Evolutionary conservation across 2,797 vertebrate species (phyloP).

Genomic region (Ispidina picta): DNA sequence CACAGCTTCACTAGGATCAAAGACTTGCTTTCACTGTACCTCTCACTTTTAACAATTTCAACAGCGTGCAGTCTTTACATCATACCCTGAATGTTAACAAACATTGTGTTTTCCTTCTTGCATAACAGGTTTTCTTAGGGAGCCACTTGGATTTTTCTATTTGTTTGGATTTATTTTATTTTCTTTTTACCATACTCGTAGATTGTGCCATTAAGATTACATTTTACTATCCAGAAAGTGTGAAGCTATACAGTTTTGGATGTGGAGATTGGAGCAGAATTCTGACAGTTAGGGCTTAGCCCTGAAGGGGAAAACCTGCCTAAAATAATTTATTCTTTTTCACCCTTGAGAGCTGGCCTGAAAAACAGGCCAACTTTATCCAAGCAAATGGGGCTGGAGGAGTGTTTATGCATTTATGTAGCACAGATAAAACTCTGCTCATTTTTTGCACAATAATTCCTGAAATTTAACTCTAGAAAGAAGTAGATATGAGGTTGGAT

Average conservation of each 20-base stretch:
- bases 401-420: not conserved
- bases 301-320: slow-evolving; percentile 21
- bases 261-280: not conserved
- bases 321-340: slow-evolving; percentile 1
- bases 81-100: not conserved
- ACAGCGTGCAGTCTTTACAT: not conserved
- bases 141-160: not conserved
- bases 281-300: not conserved
- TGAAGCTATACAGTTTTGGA: not conserved
- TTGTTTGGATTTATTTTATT: not conserved
- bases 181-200: not conserved
- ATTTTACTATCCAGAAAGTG: not conserved
- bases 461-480: not conserved
- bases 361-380: not conserved
- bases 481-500: not conserved
- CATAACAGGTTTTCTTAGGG: not conserved
- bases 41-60: not conserved
- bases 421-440: not conserved
- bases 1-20: not conserved
- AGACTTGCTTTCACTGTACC: not conserved
- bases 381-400: not conserved
- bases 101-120: not conserved
- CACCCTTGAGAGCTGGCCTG: slow-evolving; percentile 30
- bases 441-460: not conserved
- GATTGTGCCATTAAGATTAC: not conserved